Percentiles rank a stretch among this genome's conserved stretches.
phyloP scores from a whole-genome alignment of 1,140 invertebrate genomes.

The Hypothenemus hampei region DNA sequence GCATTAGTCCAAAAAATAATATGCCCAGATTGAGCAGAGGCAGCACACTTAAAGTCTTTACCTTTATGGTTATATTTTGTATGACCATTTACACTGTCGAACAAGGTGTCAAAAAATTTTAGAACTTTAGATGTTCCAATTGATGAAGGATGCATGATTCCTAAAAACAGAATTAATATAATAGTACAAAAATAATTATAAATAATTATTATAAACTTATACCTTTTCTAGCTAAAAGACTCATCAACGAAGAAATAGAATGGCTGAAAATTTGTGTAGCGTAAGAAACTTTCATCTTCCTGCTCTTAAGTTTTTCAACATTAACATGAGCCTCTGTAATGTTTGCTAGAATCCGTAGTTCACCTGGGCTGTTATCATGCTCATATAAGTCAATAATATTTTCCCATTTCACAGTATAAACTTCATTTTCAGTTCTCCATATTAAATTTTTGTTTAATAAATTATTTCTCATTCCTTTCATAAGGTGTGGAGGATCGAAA shows the following conservation, averaged over 20 bases:
- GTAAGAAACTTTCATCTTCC: not conserved
- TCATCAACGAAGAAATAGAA: not conserved
- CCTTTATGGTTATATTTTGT: not conserved
- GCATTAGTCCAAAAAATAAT: not conserved
- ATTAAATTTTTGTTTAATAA: not conserved
- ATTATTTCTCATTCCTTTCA: slow-evolving; percentile 12
- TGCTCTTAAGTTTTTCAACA: not conserved
- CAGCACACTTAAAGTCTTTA: not conserved
- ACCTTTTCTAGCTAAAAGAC: not conserved
- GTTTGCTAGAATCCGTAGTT: not conserved
- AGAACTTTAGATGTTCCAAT: not conserved
- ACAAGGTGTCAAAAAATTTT: not conserved
- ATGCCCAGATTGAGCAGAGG: not conserved
- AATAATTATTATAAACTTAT: not conserved
- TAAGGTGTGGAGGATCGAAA: slow-evolving; percentile 6
- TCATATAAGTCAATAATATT: not conserved
- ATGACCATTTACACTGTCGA: not conserved
- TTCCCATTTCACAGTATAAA: not conserved
- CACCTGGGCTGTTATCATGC: not conserved
- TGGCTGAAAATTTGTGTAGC: not conserved
- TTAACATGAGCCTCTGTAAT: not conserved
- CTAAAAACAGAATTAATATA: not conserved
- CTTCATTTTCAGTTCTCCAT: slow-evolving; percentile 1
- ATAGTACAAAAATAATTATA: not conserved
- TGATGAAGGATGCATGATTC: not conserved